Conservation (phyloP, 1,140 invertebrate genomes). For the Trichogramma pretiosum region DNA sequence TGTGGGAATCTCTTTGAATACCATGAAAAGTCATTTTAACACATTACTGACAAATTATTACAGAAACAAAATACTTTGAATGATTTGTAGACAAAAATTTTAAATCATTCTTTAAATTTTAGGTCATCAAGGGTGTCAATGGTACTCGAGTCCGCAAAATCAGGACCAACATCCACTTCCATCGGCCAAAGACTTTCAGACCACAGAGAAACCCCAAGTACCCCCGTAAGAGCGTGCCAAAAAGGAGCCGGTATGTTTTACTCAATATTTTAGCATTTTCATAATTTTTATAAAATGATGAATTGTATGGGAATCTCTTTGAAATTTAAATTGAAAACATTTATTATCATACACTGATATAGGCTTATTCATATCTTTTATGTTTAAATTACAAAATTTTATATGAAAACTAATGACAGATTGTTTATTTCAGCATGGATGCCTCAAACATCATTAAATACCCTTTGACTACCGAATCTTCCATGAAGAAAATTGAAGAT, state of each 20-base stretch:
- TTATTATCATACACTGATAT: too few species aligned
- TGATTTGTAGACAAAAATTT: too few species aligned
- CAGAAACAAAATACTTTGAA: too few species aligned
- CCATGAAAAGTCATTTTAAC: conserved; percentile 31
- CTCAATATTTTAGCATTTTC: background rate
- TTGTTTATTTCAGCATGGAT: conserved; percentile 77
- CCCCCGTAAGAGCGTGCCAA: conserved; percentile 86
- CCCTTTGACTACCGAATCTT: conserved; percentile 97
- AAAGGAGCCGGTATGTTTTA: conserved; percentile 68
- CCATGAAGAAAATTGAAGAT: conserved; percentile 99
- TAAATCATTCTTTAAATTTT: conserved; percentile 22
- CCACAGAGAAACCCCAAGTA: conserved; percentile 89
- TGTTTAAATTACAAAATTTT: too few species aligned
- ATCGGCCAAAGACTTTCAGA: conserved; percentile 83
- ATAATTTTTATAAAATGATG: conserved; percentile 13
- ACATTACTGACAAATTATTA: conserved; percentile 35
- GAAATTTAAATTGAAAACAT: conserved; percentile 20
- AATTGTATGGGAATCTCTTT: conserved; percentile 25
- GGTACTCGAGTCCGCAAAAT: conserved; percentile 82
- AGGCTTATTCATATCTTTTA: too few species aligned
- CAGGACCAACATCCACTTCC: conserved; percentile 89
- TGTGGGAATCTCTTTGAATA: conserved; percentile 56
- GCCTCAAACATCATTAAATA: conserved; percentile 96
- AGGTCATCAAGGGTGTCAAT: conserved; percentile 85
- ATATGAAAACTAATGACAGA: too few species aligned